phyloP scores from a whole-genome alignment of 2,113 vertebrate genomes.

The human (Homo sapiens) region GRCh38 chr4:81276001-81276500 shows the following conservation, averaged over 20 bases:
- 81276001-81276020: no score
- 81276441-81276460: background rate
- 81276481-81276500: background rate
- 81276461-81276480: background rate
- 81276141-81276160: background rate
- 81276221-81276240: background rate
- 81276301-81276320: background rate
- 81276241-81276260: background rate
- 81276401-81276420: background rate
- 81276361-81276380: background rate
- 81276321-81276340: background rate
- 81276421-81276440: background rate
- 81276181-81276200: background rate
- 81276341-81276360: background rate
- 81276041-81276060: background rate
- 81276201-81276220: background rate
- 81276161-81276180: background rate
- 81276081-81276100: background rate
- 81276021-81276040: no score
- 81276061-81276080: background rate
- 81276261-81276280: background rate
- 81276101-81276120: background rate
- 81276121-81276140: background rate
- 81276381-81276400: background rate
- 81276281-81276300: background rate